Evolutionary conservation across 2,797 vertebrate species (phyloP), one percentile per base, ranked within the genome.

Genomic region (Epinephelus awoara): DNA sequence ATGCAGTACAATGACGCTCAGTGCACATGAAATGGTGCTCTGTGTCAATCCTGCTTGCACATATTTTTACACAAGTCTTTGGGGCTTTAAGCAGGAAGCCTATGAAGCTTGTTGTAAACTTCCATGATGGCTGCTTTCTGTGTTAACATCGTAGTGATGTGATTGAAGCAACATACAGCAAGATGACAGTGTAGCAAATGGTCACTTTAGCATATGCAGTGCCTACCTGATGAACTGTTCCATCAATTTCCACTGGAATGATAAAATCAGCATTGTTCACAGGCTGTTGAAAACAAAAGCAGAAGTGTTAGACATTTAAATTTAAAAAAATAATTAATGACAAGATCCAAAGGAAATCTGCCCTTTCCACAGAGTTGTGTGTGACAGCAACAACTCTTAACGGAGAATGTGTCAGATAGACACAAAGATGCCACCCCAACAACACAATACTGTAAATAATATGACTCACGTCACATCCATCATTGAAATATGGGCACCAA

Each of bases 221-320:
- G 13, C 80, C 90, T 94, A 99, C 98, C 98, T 99, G 97, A 91
- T 99, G 97, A 94, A 97, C 94, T 67, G 96, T 96, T 88, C 97
- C 98, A 91, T 99, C 98, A 42, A 99, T 99, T 91, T 99, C 98
- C 94, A 99, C 97, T 1, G 98, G 98, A 96, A 99, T 99, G 96
- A 99, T 98, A 96, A 98, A 99, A 94, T 99, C 98, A 0, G 98
- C 97, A 38, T 99, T 98, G 96, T 97, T 98, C 93, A 99, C 96
- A 1, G 98, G 98, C 98, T 99, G 95, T 76, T 56, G 89, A 90
- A 72, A 63, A 75, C 14, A 86, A 66, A 85, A 85, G 76, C 5
- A 84, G 12, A n/a, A 5, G 58, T 44, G 67, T 67, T 77, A 85
- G 68, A 79, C 17, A 73, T n/a, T 66, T 2, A 46, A 21, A 44